Conservation (phyloP, 2,113 vertebrate genomes). For the Pangasianodon gigas region DNA sequence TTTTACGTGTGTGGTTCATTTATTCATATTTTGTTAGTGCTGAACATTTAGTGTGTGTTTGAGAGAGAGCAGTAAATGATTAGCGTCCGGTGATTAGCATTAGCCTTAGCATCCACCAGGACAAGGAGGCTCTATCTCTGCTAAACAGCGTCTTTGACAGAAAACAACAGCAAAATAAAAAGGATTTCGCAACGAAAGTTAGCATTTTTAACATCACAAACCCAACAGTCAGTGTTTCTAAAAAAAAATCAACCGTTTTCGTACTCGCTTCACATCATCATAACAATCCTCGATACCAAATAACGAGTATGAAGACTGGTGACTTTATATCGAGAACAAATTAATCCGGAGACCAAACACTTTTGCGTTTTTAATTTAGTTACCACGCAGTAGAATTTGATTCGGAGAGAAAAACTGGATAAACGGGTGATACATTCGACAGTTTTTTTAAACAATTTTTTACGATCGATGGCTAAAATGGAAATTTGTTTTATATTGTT, state of each 20-base stretch:
- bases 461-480: background rate
- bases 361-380: background rate
- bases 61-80: conserved; percentile 13
- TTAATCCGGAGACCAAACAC: background rate
- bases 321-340: background rate
- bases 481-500: background rate
- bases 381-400: background rate
- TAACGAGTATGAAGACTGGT: background rate
- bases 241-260: background rate
- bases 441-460: background rate
- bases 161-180: no score
- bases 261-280: background rate
- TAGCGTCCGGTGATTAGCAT: conserved; percentile 35
- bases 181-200: no score
- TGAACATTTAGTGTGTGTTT: background rate
- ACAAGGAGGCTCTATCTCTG: background rate
- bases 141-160: background rate
- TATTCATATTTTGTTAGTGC: background rate
- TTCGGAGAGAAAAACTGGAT: no score
- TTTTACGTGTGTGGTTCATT: background rate
- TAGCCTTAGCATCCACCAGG: background rate
- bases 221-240: background rate
- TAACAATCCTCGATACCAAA: background rate
- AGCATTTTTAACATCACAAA: no score
- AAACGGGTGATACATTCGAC: no score